Percentiles rank a stretch among this genome's conserved stretches.
Evolutionary conservation across 2,888 invertebrate species (phyloP).

Genomic region (Acrobasis repandana): DNA sequence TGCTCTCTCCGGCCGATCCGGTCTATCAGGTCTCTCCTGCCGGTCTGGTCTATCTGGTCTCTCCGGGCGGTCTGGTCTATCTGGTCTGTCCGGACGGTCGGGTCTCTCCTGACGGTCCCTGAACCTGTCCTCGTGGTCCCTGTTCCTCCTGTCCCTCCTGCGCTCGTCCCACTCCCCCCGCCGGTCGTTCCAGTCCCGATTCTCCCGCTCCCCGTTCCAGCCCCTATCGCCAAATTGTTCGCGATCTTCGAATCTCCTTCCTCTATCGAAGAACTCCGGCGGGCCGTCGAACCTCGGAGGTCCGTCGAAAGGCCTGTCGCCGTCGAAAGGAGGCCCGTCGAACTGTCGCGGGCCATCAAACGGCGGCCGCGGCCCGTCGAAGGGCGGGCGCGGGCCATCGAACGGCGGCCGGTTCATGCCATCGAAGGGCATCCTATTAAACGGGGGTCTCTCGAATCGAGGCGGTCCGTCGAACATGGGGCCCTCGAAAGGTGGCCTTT

Average conservation of each 20-base stretch:
- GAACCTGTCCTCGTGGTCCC: slow-evolving; percentile 57
- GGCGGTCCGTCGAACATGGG: slow-evolving; percentile 50
- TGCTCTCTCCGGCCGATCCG: background rate
- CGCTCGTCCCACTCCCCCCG: slow-evolving; percentile 63
- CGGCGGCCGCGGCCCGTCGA: slow-evolving; percentile 47
- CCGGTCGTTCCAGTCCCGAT: slow-evolving; percentile 39
- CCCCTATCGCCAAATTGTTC: slow-evolving; percentile 60
- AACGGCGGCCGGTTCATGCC: slow-evolving; percentile 47
- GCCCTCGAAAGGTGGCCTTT: slow-evolving; percentile 59
- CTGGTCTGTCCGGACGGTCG: slow-evolving; percentile 39
- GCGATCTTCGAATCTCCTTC: slow-evolving; percentile 68
- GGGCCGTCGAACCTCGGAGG: slow-evolving; percentile 54
- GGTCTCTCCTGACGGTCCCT: slow-evolving; percentile 34
- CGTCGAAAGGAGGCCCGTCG: slow-evolving; percentile 57
- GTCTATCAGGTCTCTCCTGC: slow-evolving; percentile 36
- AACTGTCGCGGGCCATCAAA: slow-evolving; percentile 52
- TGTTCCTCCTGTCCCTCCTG: slow-evolving; percentile 50
- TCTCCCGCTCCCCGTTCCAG: slow-evolving; percentile 64
- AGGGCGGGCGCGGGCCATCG: slow-evolving; percentile 50
- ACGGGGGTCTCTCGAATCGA: slow-evolving; percentile 54
- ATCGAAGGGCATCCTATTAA: slow-evolving; percentile 57
- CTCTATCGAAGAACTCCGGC: slow-evolving; percentile 68
- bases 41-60: slow-evolving; percentile 44
- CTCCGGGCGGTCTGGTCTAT: slow-evolving; percentile 51
- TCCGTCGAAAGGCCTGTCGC: slow-evolving; percentile 45